Conservation (phyloP, 2,888 invertebrate species). For the Harpalus rufipes region DNA sequence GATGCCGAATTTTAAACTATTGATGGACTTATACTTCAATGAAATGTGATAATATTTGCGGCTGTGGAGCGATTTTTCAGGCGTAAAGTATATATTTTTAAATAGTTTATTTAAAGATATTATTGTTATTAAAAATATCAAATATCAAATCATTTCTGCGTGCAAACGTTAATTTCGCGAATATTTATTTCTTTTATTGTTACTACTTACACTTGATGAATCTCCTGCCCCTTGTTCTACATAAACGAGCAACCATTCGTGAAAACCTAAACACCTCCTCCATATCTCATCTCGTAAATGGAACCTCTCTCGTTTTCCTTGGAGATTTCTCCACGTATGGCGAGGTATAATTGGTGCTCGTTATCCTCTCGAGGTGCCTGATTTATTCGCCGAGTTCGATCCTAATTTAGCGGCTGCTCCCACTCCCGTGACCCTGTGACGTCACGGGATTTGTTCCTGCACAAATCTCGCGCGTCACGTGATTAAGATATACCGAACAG, state of each 20-base stretch:
- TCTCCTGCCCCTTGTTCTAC: no score
- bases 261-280: neutral
- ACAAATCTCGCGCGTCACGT: constrained; percentile 38
- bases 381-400: constrained; percentile 44
- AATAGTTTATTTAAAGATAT: no score
- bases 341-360: constrained; percentile 45
- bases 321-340: neutral
- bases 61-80: no score
- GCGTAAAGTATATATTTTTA: no score
- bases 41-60: no score
- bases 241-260: neutral
- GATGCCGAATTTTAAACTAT: no score
- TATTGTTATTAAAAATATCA: no score
- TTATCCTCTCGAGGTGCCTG: constrained; percentile 45
- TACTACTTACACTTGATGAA: no score
- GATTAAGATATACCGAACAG: constrained; percentile 44
- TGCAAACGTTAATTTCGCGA: no score
- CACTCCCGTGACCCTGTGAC: neutral
- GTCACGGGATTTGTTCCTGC: constrained; percentile 41
- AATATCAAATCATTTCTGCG: no score
- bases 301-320: neutral
- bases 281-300: neutral
- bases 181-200: no score
- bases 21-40: no score
- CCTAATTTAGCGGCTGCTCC: constrained; percentile 27